phyloP scores from a whole-genome alignment of 1,140 invertebrate genomes.

The Pantala flavescens region DNA sequence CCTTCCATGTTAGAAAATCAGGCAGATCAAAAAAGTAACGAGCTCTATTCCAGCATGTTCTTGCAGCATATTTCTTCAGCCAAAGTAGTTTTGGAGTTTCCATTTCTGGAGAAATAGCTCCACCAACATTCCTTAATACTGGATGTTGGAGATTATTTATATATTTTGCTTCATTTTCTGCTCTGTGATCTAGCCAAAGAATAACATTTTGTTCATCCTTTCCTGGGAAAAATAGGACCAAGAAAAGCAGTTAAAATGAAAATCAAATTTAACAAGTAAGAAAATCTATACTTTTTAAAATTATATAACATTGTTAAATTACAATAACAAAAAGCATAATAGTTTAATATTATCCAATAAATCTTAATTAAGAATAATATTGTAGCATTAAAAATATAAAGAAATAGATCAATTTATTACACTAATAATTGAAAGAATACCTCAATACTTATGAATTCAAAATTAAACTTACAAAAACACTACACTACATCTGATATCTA shows the following conservation, averaged over 20 bases:
- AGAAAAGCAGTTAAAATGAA: constrained; percentile 1
- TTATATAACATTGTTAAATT: constrained; percentile 7
- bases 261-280: background rate
- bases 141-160: constrained; percentile 71
- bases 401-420: no score
- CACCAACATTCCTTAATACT: constrained; percentile 78
- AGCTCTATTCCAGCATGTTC: constrained; percentile 53
- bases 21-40: constrained; percentile 82
- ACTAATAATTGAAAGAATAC: no score
- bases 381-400: no score
- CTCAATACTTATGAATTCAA: no score
- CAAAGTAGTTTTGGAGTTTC: constrained; percentile 91
- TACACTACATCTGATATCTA: no score
- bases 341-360: constrained; percentile 16
- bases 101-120: constrained; percentile 90
- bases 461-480: no score
- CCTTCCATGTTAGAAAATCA: constrained; percentile 89
- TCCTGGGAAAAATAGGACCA: constrained; percentile 33
- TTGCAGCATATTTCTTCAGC: constrained; percentile 70
- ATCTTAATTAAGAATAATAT: no score
- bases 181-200: constrained; percentile 95
- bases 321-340: constrained; percentile 16
- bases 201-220: constrained; percentile 72
- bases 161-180: constrained; percentile 62
- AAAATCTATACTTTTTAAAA: background rate